phyloP scores from a whole-genome alignment of 2,888 invertebrate species.

The Oeneis ivallda region DNA sequence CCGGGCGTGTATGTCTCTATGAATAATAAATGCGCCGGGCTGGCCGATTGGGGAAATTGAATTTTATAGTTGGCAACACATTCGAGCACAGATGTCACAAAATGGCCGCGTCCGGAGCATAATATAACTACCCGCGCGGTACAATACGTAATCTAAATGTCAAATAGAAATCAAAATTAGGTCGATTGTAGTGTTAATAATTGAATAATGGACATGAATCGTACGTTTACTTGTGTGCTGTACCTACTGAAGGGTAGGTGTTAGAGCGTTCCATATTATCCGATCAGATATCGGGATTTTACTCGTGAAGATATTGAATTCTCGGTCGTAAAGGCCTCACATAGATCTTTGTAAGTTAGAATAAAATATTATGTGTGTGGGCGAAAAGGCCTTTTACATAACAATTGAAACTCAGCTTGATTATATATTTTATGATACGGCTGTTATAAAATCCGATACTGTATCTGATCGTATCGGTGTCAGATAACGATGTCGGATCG shows the following conservation, averaged over 20 bases:
- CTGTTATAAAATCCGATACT: too few relatives aligned
- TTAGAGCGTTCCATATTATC: constrained; percentile 16
- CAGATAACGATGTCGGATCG: neutral
- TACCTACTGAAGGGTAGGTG: constrained; percentile 60
- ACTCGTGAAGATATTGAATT: too few relatives aligned
- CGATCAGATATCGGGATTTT: neutral
- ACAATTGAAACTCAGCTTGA: too few relatives aligned
- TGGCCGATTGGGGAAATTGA: constrained; percentile 81
- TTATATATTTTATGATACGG: too few relatives aligned
- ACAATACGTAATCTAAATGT: constrained; percentile 72
- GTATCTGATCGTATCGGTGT: neutral
- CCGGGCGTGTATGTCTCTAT: constrained; percentile 77
- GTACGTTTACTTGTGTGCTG: constrained; percentile 36
- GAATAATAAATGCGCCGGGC: constrained; percentile 80
- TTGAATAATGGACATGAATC: constrained; percentile 71
- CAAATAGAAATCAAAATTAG: constrained; percentile 82
- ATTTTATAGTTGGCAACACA: constrained; percentile 81
- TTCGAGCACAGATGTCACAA: constrained; percentile 80
- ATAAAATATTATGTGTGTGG: too few relatives aligned
- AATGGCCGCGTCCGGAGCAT: constrained; percentile 73
- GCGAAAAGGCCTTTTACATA: too few relatives aligned
- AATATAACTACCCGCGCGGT: constrained; percentile 44
- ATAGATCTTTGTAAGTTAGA: too few relatives aligned
- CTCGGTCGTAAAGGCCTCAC: too few relatives aligned
- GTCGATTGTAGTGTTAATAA: constrained; percentile 81